Percentiles rank a stretch among this genome's conserved stretches.
Conservation (phyloP, 2,113 vertebrate species). For the Vulpes vulpes region DNA sequence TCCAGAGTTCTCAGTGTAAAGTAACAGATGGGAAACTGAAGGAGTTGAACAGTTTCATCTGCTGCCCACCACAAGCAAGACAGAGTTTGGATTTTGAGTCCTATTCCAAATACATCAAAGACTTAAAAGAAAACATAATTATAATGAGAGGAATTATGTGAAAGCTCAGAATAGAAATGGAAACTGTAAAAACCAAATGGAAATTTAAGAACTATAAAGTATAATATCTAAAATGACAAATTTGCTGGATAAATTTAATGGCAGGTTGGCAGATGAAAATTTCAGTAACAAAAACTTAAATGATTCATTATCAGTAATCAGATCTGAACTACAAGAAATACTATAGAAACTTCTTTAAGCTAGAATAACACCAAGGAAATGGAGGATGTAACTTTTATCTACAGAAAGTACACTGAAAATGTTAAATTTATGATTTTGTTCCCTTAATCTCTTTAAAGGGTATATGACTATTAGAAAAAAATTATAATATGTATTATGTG, state of each 20-base stretch:
- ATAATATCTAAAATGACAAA: neutral
- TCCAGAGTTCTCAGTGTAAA: neutral
- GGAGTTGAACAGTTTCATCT: neutral
- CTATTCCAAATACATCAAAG: neutral
- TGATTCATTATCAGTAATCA: neutral
- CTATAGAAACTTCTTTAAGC: neutral
- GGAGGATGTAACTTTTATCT: neutral
- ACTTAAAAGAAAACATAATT: neutral
- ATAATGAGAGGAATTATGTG: neutral
- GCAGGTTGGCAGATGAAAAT: neutral
- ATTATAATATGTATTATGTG: neutral
- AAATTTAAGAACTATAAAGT: neutral
- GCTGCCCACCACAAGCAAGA: neutral
- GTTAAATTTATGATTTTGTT: neutral
- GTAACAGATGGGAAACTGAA: neutral
- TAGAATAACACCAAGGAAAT: neutral
- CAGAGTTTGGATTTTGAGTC: neutral
- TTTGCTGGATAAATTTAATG: neutral
- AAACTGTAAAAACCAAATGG: neutral
- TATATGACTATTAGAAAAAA: neutral
- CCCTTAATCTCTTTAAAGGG: constrained; percentile 24
- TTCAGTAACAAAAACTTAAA: constrained; percentile 1
- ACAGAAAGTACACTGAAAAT: neutral
- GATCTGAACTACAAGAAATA: neutral
- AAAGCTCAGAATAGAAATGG: neutral